Base-by-base conservation (phyloP, 2,888 invertebrate species). In the Aquatica leii region DNA sequence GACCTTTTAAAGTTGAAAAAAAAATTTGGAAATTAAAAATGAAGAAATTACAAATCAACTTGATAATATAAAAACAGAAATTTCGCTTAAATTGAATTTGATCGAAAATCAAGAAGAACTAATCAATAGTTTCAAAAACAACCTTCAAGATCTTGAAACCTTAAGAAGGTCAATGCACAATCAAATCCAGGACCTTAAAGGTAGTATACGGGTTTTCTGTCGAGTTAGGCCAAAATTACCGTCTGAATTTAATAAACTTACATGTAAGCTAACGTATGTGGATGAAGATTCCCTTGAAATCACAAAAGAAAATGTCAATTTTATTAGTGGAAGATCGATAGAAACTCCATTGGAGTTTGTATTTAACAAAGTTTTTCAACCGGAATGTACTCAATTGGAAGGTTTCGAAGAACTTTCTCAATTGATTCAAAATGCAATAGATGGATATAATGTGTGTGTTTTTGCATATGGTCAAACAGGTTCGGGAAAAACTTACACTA, bases 391-490 rank as follows among this genome's bases (percentile, higher is more conserved):
- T 0, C 96, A 96, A 79, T 86, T 85, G 59, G 88, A 91, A 75
- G 87, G 96, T 0, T 97, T 95, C 81, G 88, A 90, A 74, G 94
- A 95, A 81, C 88, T 96, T 1, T 88, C 93, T 0, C 88, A 93
- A 56, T 84, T 95, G 71, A 92, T 95, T 1, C 94, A 95, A 81
- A 93, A 93, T 1, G 93, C 94, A 0, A 80, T 95, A 51, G 95
- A 95, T 82, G 93, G 93, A 0, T 95, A 93, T 77, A 93, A 95
- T 82, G 92, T 94, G 2, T 95, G 95, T 79, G 91, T 95, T 46
- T 94, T 95, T 84, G 95, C 95, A 6, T 95, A 95, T 78, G 95
- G 95, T 0, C 95, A 95, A 82, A 95, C n/a, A n/a, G n/a, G n/a
- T n/a, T n/a, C n/a, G n/a, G n/a, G n/a, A n/a, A n/a, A n/a, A n/a